phyloP scores from a whole-genome alignment of 2,888 invertebrate genomes.

The Orthosia gothica region DNA sequence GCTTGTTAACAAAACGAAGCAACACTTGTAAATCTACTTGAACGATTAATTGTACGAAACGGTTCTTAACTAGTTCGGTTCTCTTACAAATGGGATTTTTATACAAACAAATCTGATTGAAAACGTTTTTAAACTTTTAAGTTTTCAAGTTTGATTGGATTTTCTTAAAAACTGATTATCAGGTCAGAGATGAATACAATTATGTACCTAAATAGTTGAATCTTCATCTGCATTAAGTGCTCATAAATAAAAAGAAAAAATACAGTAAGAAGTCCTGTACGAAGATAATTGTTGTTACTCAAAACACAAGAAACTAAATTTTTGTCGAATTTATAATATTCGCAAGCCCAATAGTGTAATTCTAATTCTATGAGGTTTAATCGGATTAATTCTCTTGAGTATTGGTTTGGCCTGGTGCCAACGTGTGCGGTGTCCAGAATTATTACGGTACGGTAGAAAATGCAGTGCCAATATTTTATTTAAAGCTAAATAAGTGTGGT shows the following conservation, averaged over 20 bases:
- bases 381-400: conserved; percentile 31
- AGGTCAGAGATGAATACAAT: background rate
- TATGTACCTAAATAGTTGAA: background rate
- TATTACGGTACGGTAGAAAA: conserved; percentile 15
- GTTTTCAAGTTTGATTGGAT: background rate
- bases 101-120: conserved; percentile 5
- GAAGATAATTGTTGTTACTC: background rate
- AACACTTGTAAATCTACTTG: conserved; percentile 24
- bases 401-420: conserved; percentile 29
- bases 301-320: background rate
- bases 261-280: too few species aligned
- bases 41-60: conserved; percentile 8
- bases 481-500: background rate
- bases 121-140: background rate
- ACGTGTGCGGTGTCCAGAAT: background rate
- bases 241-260: too few species aligned
- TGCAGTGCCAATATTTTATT: conserved; percentile 8
- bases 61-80: background rate
- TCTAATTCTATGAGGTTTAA: conserved; percentile 11
- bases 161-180: background rate
- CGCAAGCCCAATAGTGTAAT: background rate
- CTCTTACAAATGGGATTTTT: conserved; percentile 23
- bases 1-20: conserved; percentile 10
- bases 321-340: background rate
- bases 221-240: background rate